phyloP scores from a whole-genome alignment of 2,888 invertebrate species.

The Tetranychus truncatus region DNA sequence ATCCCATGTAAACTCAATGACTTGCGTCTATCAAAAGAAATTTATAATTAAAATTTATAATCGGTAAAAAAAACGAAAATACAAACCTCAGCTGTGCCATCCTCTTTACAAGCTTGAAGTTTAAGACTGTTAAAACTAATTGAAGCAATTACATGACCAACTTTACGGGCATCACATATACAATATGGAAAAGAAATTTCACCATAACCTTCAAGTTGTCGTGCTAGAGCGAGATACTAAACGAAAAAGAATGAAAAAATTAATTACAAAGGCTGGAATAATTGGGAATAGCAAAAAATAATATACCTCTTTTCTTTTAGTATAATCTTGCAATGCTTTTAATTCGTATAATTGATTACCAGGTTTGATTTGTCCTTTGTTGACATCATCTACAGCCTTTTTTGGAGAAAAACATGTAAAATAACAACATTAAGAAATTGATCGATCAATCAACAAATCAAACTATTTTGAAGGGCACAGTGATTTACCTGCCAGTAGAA shows the following conservation, averaged over 20 bases:
- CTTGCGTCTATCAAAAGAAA: conserved; percentile 14
- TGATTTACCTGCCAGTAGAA: conserved; percentile 58
- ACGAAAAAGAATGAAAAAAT: background rate
- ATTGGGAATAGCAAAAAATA: background rate
- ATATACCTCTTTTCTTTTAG: conserved; percentile 54
- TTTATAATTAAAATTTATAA: background rate
- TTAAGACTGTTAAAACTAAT: conserved; percentile 48
- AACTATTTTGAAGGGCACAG: background rate
- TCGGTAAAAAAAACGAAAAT: background rate
- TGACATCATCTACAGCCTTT: conserved; percentile 76
- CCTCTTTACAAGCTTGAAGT: conserved; percentile 64
- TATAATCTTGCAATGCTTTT: conserved; percentile 78
- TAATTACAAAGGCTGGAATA: background rate
- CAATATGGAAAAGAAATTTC: conserved; percentile 86
- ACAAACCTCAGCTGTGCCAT: conserved; percentile 50
- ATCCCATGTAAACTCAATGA: conserved; percentile 61
- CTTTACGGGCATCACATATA: conserved; percentile 69
- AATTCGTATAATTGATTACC: conserved; percentile 83
- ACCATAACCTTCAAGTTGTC: conserved; percentile 76
- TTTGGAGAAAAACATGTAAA: conserved; percentile 24
- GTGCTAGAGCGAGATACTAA: conserved; percentile 59
- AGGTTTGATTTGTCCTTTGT: conserved; percentile 71
- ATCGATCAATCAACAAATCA: background rate
- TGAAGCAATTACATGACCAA: conserved; percentile 61
- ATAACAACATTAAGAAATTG: conserved; percentile 12